Conservation (phyloP, 2,888 invertebrate genomes). For the Prosopocoilus inquinatus region DNA sequence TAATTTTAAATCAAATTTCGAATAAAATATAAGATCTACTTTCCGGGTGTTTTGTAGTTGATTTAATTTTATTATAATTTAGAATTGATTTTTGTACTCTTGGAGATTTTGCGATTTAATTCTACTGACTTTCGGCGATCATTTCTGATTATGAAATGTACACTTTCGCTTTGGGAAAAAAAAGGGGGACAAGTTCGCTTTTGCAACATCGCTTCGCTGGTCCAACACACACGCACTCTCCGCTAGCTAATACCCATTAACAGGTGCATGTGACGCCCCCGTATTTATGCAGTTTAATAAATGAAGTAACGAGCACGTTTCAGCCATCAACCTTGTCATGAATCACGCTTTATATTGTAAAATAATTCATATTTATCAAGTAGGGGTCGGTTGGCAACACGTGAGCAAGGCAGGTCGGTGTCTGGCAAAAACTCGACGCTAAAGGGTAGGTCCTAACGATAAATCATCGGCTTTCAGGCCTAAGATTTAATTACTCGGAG, state of each 20-base stretch:
- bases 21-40: no score
- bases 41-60: no score
- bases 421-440: conserved; percentile 3
- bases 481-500: neutral
- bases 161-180: no score
- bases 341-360: conserved; percentile 15
- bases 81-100: no score
- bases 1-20: no score
- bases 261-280: conserved; percentile 10
- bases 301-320: conserved; percentile 28
- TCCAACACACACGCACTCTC: no score
- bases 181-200: no score
- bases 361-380: conserved; percentile 11
- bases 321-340: conserved; percentile 28
- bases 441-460: conserved; percentile 2
- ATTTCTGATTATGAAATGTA: no score
- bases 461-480: conserved; percentile 5
- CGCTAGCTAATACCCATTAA: neutral
- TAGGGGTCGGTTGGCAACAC: conserved; percentile 8
- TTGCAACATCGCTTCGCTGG: no score
- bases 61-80: no score
- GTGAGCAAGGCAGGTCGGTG: conserved; percentile 4
- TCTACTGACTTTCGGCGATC: no score
- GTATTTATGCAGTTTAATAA: conserved; percentile 20
- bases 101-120: no score